A percentile compares a stretch with the other conserved stretches of the same genome.
These are phyloP conservation scores for Pachliopta kotzebuea DNA, from an alignment of 2,888 invertebrate species.

Conservation along the genomic window DNA sequence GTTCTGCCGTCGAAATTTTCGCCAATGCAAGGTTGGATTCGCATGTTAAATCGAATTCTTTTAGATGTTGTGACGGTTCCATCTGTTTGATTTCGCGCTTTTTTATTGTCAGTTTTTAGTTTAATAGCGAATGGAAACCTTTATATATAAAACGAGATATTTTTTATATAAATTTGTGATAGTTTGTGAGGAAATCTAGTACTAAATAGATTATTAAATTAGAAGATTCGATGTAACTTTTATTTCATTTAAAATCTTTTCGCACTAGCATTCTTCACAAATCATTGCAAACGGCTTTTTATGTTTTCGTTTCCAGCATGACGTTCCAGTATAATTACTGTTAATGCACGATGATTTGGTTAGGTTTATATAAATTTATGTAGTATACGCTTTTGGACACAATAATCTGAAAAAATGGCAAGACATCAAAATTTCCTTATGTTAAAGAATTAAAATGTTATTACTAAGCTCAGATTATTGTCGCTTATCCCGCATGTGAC, in stretches of 20 bases:
- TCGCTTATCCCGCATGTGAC: constrained; percentile 33
- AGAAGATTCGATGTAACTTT: neutral
- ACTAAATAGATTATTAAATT: neutral
- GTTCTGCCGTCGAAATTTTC: constrained; percentile 79
- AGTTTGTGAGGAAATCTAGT: constrained; percentile 40
- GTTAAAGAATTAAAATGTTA: neutral
- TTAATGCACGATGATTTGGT: constrained; percentile 23
- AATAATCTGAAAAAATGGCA: constrained; percentile 18
- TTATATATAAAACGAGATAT: constrained; percentile 8
- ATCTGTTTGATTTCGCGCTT: constrained; percentile 37
- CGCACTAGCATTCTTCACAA: constrained; percentile 49
- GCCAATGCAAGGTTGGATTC: constrained; percentile 68
- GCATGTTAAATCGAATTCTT: constrained; percentile 44
- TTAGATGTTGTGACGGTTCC: constrained; percentile 38
- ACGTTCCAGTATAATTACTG: constrained; percentile 12
- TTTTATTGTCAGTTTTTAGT: constrained; percentile 25
- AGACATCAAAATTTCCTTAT: neutral
- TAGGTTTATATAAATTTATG: constrained; percentile 17
- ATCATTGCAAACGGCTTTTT: constrained; percentile 34
- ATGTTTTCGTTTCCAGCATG: constrained; percentile 29
- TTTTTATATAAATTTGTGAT: constrained; percentile 37
- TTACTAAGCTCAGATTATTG: constrained; percentile 21
- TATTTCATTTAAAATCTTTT: constrained; percentile 25
- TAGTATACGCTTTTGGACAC: constrained; percentile 24
- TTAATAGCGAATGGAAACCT: constrained; percentile 24